Base-by-base conservation (phyloP, 2,888 invertebrate genomes). In the Ptilodon capucinus region DNA sequence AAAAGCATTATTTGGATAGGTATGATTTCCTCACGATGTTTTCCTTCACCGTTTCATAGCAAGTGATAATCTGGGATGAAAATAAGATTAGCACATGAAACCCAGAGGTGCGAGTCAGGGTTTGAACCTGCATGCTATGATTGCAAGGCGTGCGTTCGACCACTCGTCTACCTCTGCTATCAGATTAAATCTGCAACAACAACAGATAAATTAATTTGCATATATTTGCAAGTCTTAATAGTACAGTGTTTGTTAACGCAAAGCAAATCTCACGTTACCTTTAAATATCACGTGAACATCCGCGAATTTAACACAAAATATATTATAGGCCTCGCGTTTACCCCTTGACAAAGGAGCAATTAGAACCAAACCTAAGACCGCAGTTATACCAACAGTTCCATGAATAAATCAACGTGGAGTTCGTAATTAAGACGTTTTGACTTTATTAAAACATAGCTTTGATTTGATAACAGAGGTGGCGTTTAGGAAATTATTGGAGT, bases 261-360 rank as follows among this genome's bases (percentile, higher is more conserved):
- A 28, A 11, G n/a, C n/a, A n/a, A 4, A 28, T 4, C 5, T 28
- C 28, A 28, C n/a, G 28, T 28, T 28, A 28, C 28, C 7, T 28
- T 28, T 28, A 28, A 28, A 28, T 28, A 3, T 28, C 11, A 28
- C 28, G 4, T 28, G 2, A n/a, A n/a, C n/a, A n/a, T n/a, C n/a
- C 28, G 28, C 34, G 42, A 46, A 47, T 42, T 46, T 42, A 48
- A 44, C 35, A 54, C 44, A 46, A 57, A 50, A 51, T 44, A 40
- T n/a, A n/a, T n/a, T n/a, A n/a, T 53, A 42, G 30, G 25, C 46
- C 32, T 42, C 54, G 44, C 42, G 42, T 55, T 53, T 57, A 59
- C 42, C 41, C 53, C 43, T 42, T 47, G 47, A 64, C 64, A 67
- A 73, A 72, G 61, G 54, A 63, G 66, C 60, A 69, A 73, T 73